Evolutionary conservation across 2,113 vertebrate genomes (phyloP), one percentile per base, ranked within the genome.

Genomic region (Thalassoma bifasciatum): DNA sequence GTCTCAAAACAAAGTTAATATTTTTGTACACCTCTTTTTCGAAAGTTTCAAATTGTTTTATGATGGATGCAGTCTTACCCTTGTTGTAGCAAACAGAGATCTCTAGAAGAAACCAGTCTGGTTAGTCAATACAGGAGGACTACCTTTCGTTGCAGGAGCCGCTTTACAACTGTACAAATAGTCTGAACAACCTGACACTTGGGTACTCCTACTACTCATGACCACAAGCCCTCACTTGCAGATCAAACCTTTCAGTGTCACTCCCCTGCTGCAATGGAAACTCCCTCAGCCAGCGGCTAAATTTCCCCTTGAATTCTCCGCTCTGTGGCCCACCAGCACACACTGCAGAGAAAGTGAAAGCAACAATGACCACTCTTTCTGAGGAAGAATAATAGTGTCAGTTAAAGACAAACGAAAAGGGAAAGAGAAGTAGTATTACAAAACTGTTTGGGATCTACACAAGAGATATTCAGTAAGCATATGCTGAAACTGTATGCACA

Each of bases 191-290:
- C 10, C 17, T 30, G 38, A 58, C 37, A 67, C 26, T 19, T 26
- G 4, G 19, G 21, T 1, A 26, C 42, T 64, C 47, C 38, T 36
- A 10, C 2, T 16, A 44, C 12, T 53, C 30, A 62, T 30, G 30
- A 77, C 74, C 64, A 85, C 79, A 85, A 47, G 59, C 30, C 34
- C 59, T 36, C 42, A 37, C 65, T 58, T 4, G 11, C 57, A 77
- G n/a, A 57, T 58, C 23, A 82, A 58, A 46, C 44, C 44, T 16
- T 23, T 58, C 54, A 37, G 7, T 38, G 54, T 84, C 58, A 66
- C 75, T 77, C 86, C 89, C 83, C 74, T 13, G 10, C 47, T 54
- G 60, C 30, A 69, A 67, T 73, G 92, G 93, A 93, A 94, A 92
- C 86, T 88, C 85, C 93, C 87, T 59, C 59, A 51, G 38, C 7